These are phyloP conservation scores for Xanthia togata DNA, from an alignment of 2,888 invertebrate genomes.

Conservation along the genomic window DNA sequence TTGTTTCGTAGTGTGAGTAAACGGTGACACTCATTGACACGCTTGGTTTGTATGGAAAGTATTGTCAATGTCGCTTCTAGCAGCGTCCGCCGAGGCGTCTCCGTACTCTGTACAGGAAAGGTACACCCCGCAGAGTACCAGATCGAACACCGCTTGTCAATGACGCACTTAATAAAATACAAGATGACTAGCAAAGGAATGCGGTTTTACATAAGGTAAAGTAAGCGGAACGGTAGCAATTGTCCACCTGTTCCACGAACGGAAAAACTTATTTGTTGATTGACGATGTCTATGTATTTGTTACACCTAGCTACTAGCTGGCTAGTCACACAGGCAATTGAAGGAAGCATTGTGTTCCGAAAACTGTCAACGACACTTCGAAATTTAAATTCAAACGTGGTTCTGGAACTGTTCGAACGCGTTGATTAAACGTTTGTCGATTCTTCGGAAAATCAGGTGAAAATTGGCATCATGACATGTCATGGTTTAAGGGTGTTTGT, in stretches of 20 bases:
- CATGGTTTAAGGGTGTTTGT: background rate
- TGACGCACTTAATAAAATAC: conserved; percentile 69
- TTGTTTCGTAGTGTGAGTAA: background rate
- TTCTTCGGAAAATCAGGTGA: background rate
- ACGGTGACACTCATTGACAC: background rate
- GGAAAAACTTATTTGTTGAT: conserved; percentile 58
- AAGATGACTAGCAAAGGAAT: conserved; percentile 60
- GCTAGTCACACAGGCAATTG: conserved; percentile 10
- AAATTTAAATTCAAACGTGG: conserved; percentile 22
- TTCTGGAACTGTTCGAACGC: background rate
- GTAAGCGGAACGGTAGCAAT: conserved; percentile 58
- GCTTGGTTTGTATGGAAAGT: background rate
- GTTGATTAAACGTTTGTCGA: background rate
- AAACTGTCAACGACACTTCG: conserved; percentile 7
- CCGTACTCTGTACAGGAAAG: conserved; percentile 8
- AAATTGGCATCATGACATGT: background rate
- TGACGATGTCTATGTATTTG: conserved; percentile 38
- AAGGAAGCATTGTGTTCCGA: background rate
- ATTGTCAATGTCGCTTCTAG: background rate
- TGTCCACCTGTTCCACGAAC: conserved; percentile 58
- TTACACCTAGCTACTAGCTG: conserved; percentile 12
- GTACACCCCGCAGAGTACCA: conserved; percentile 77
- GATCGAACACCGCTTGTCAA: conserved; percentile 75
- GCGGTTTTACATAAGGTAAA: conserved; percentile 64
- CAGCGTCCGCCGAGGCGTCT: background rate